A percentile compares a stretch with the other conserved stretches of the same genome.
Conservation (phyloP, 1,140 invertebrate species). For the Leguminivora glycinivorella region DNA sequence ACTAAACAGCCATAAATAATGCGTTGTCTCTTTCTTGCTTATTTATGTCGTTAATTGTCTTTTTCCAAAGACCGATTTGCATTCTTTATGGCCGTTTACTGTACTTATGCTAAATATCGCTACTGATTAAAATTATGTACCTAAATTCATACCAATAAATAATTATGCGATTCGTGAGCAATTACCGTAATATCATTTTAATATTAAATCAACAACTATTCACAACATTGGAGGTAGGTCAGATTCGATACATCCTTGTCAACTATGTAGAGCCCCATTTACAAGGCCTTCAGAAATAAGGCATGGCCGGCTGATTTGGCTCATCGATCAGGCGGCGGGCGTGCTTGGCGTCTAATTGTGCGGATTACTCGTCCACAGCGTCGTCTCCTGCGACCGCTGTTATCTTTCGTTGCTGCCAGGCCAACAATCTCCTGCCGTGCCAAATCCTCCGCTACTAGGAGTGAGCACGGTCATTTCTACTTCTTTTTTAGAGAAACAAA, state of each 20-base stretch:
- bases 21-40: too few species aligned
- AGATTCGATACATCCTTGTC: not conserved
- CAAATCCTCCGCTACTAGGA: not conserved
- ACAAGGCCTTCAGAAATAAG: not conserved
- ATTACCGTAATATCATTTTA: too few species aligned
- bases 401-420: not conserved
- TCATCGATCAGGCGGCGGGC: constrained; percentile 33
- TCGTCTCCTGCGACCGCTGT: constrained; percentile 4
- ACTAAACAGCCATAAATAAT: too few species aligned
- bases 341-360: constrained; percentile 55
- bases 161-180: too few species aligned
- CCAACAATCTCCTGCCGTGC: constrained; percentile 5
- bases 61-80: too few species aligned
- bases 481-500: not conserved
- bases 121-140: too few species aligned
- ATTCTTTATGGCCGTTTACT: too few species aligned
- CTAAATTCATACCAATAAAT: too few species aligned
- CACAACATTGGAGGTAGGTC: too few species aligned
- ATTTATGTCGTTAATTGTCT: too few species aligned
- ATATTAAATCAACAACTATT: too few species aligned
- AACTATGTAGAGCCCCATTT: not conserved
- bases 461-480: not conserved
- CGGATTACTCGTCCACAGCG: constrained; percentile 51
- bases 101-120: too few species aligned
- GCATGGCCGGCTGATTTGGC: not conserved